Evolutionary conservation across 2,888 invertebrate species (phyloP), one percentile per base, ranked within the genome.

Genomic region (Helobdella robusta): DNA sequence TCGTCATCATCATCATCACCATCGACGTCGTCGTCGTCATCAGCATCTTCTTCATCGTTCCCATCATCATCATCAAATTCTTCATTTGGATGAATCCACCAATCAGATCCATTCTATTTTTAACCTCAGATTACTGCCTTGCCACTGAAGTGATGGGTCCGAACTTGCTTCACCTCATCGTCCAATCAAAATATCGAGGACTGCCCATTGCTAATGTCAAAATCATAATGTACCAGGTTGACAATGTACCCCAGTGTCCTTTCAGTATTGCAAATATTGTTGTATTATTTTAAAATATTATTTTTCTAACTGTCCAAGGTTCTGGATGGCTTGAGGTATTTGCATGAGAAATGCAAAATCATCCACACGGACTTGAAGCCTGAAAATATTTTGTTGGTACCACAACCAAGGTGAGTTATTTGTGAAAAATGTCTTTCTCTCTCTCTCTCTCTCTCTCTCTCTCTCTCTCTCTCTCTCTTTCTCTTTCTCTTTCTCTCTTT

Each of bases 301-400:
- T 1, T 20, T 4, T 1, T n/a, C n/a, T 30, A 11, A 11, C 32
- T 25, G 6, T 8, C 15, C 15, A 20, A 66, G 66, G 44, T 66
- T n/a, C 56, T 66, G 4, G 66, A 66, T 56, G 66, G 62, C 6
- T 32, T 66, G 40, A 32, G 46, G 23, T 66, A 66, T 30, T 20
- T 66, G 56, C 66, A 66, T 25, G 50, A 59, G 54, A 66, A 66
- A 23, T 66, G 66, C 58, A 60, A 66, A 50, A 66, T 66, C 61
- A 66, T 66, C 50, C 66, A 66, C 56, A 66, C 66, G 30, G 66
- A 66, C 30, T 54, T 66, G 11, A 66, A 66, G 30, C 66, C 66
- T 11, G 66, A 66, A 11, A 66, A 66, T 32, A 60, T 66, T 36
- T 56, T 66, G 28, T 44, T 66, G n/a, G 54, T 64, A 15, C 54